These are phyloP conservation scores for Urocitellus parryii DNA, from an alignment of 2,113 vertebrate genomes.

Conservation along the genomic window DNA sequence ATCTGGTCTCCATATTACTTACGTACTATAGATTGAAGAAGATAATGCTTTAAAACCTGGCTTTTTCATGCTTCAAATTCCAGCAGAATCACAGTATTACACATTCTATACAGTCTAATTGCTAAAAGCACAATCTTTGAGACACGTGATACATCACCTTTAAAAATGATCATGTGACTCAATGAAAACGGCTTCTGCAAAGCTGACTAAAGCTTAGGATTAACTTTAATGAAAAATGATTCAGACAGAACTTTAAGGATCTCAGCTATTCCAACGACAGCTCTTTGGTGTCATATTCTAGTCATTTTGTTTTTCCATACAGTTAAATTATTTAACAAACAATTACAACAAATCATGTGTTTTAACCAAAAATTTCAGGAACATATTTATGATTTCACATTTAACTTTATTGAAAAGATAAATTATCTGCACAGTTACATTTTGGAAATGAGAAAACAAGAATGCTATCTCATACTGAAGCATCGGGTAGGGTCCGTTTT, in stretches of 20 bases:
- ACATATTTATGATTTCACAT: conserved; percentile 65
- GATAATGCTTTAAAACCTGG: not conserved
- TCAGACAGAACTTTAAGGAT: not conserved
- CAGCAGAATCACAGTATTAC: not conserved
- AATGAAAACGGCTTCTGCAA: not conserved
- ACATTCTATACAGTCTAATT: not conserved
- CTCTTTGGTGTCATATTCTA: not conserved
- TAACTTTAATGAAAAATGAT: not conserved
- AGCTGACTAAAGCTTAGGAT: not conserved
- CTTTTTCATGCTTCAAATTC: not conserved
- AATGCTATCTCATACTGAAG: not conserved
- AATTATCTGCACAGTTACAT: conserved; percentile 64
- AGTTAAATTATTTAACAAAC: not conserved
- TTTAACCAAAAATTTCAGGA: conserved; percentile 67
- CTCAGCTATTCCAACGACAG: not conserved
- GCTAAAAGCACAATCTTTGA: not conserved
- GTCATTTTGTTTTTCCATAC: not conserved
- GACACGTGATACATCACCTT: not conserved
- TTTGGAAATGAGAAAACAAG: conserved; percentile 63
- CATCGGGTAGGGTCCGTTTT: not conserved
- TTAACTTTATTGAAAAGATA: conserved; percentile 44
- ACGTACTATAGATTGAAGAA: not conserved
- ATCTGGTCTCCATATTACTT: not conserved
- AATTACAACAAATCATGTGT: conserved; percentile 61
- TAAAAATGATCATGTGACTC: not conserved